Conservation (phyloP, 92 coral and sea anemone species). For the Epizoanthus rinbou region DNA sequence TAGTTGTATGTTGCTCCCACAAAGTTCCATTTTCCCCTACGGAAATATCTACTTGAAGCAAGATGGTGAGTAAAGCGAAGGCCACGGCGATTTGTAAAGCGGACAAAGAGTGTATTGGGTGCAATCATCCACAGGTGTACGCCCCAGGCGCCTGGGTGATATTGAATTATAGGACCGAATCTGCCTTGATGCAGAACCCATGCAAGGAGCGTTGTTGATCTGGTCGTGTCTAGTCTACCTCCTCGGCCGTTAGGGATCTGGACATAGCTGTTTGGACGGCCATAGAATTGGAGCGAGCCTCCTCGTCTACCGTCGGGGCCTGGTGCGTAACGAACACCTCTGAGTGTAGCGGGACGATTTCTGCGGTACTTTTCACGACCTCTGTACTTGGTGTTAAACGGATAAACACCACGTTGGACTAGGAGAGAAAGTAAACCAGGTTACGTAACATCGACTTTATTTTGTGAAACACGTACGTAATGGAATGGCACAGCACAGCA, state of each 20-base stretch:
- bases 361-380: conserved; percentile 70
- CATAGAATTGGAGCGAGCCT: conserved; percentile 67
- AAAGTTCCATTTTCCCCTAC: conserved; percentile 72
- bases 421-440: neutral
- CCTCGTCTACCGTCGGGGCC: conserved; percentile 80
- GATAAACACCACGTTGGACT: conserved; percentile 60
- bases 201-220: conserved; percentile 64
- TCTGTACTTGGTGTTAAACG: conserved; percentile 53
- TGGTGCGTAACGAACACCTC: conserved; percentile 60
- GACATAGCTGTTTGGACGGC: conserved; percentile 78
- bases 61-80: conserved; percentile 12
- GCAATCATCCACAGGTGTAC: conserved; percentile 83
- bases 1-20: conserved; percentile 74
- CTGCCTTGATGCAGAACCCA: conserved; percentile 72
- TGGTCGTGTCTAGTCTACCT: conserved; percentile 74
- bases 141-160: conserved; percentile 78
- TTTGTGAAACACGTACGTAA: neutral
- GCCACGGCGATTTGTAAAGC: conserved; percentile 21
- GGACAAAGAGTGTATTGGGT: conserved; percentile 54
- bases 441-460: neutral
- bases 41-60: conserved; percentile 63
- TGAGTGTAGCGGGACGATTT: conserved; percentile 61
- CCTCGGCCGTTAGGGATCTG: conserved; percentile 58
- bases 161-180: conserved; percentile 78
- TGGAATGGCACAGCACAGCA: too few species aligned